These are phyloP conservation scores for Drosophila pruinosa DNA, from an alignment of 1,140 invertebrate genomes.

Conservation along the genomic window DNA sequence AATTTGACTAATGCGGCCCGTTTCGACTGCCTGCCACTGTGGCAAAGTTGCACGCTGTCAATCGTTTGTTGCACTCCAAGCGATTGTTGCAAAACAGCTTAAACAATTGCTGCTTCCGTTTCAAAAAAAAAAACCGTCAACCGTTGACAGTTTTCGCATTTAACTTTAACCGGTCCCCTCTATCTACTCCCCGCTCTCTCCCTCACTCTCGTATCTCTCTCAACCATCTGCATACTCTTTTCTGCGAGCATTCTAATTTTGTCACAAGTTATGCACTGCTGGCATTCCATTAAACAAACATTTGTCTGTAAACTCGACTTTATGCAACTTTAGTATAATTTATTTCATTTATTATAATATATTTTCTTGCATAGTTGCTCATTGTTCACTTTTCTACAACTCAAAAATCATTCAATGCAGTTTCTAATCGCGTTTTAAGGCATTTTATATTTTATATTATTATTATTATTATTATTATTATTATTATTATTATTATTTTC, in stretches of 20 bases:
- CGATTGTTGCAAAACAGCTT: not conserved
- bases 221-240: not conserved
- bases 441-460: no score
- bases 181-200: not conserved
- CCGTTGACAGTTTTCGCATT: slow-evolving; percentile 11
- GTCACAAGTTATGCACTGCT: not conserved
- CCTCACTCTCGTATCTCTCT: not conserved
- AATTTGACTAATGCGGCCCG: slow-evolving; percentile 70
- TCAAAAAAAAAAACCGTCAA: slow-evolving; percentile 6
- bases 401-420: no score
- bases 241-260: not conserved
- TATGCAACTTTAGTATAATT: no score
- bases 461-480: no score
- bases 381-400: no score
- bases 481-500: no score
- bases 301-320: no score
- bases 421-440: no score
- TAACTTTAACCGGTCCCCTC: not conserved
- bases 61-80: not conserved
- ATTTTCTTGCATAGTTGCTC: no score
- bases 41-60: slow-evolving; percentile 5
- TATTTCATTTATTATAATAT: no score
- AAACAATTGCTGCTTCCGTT: slow-evolving; percentile 21
- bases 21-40: not conserved
- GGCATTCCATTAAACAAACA: not conserved